Percentiles rank a stretch among this genome's conserved stretches.
Conservation (phyloP, 1,140 invertebrate species). For the Caerostris extrusa region DNA sequence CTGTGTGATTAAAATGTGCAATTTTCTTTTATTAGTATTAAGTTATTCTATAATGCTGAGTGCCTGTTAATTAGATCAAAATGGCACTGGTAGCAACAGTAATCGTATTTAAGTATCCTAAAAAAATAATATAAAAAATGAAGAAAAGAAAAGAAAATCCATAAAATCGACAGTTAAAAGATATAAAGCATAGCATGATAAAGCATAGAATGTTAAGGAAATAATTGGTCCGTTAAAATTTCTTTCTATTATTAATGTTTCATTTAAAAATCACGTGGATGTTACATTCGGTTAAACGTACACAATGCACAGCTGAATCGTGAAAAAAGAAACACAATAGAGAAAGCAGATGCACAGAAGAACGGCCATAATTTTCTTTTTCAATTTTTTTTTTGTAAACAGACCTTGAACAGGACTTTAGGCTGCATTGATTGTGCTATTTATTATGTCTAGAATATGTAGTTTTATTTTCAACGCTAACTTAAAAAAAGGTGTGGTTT, state of each 20-base stretch:
- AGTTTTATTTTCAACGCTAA: neutral
- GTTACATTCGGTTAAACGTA: neutral
- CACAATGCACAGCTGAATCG: neutral
- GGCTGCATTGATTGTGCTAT: neutral
- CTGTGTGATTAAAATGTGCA: too few relatives aligned
- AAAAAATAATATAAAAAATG: too few relatives aligned
- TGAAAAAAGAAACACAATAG: neutral
- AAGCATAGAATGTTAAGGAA: neutral
- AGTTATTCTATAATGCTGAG: too few relatives aligned
- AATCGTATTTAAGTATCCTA: too few relatives aligned
- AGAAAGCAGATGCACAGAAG: neutral
- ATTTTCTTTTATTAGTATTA: too few relatives aligned
- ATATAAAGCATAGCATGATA: too few relatives aligned
- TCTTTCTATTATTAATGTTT: neutral
- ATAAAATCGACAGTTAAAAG: too few relatives aligned
- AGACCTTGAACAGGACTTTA: constrained; percentile 17
- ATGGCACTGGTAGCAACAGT: too few relatives aligned
- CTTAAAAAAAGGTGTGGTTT: neutral
- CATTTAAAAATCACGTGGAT: neutral
- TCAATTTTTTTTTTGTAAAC: neutral
- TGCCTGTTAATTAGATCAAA: too few relatives aligned
- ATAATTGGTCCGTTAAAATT: neutral
- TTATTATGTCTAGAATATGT: neutral
- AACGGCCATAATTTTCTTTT: neutral
- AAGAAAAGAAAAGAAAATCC: too few relatives aligned